These are phyloP conservation scores for Pemphigus obesinymphae DNA, from an alignment of 1,140 invertebrate species.

Conservation along the genomic window DNA sequence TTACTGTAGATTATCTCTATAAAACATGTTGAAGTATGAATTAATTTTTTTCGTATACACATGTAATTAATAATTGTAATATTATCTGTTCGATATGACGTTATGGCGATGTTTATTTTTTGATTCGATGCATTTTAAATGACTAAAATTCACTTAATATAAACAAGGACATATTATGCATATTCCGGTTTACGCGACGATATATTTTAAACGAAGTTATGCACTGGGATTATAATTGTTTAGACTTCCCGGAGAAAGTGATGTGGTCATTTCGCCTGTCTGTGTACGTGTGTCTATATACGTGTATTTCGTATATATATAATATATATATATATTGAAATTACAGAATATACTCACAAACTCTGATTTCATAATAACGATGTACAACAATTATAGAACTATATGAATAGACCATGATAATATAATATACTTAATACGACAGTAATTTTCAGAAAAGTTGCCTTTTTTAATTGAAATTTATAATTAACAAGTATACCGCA, in stretches of 20 bases:
- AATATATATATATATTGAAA: background rate
- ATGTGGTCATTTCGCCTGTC: constrained; percentile 31
- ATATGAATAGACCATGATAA: background rate
- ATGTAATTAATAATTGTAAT: too few relatives aligned
- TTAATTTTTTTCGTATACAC: too few relatives aligned
- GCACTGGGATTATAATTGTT: constrained; percentile 6
- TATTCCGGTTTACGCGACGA: constrained; percentile 2
- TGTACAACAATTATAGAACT: background rate
- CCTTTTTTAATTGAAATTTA: constrained; percentile 3
- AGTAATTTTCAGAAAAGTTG: background rate
- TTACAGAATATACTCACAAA: background rate
- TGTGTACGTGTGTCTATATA: background rate
- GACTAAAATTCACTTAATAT: too few relatives aligned
- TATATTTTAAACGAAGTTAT: background rate
- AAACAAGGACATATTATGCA: too few relatives aligned
- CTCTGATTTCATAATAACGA: constrained; percentile 22
- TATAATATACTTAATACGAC: background rate
- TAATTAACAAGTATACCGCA: background rate
- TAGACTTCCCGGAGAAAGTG: constrained; percentile 31
- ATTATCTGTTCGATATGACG: too few relatives aligned
- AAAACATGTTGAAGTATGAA: too few relatives aligned
- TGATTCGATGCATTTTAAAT: too few relatives aligned
- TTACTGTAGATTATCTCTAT: too few relatives aligned
- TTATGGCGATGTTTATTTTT: too few relatives aligned
- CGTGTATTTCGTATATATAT: background rate